Conservation (phyloP, 1,140 invertebrate species). For the Microplitis mediator region DNA sequence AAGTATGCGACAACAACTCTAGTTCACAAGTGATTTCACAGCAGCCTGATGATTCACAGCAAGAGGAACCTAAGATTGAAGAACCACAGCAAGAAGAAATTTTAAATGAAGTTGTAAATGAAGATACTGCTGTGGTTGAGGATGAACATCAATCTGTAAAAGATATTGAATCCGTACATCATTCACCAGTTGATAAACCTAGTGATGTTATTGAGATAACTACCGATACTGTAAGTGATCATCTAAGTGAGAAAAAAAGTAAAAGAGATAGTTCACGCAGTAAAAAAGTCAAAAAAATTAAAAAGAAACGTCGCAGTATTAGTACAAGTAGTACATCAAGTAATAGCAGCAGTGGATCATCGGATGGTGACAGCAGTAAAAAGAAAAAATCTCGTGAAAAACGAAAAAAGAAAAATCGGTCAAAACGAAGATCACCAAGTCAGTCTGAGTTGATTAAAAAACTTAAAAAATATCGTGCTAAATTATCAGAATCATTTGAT, state of each 20-base stretch:
- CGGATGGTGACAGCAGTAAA: constrained; percentile 28
- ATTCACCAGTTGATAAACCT: not conserved
- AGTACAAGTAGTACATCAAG: constrained; percentile 23
- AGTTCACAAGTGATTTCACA: not conserved
- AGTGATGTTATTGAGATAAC: not conserved
- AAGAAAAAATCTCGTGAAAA: constrained; percentile 35
- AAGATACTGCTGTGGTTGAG: not conserved
- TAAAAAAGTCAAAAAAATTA: constrained; percentile 25
- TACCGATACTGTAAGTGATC: constrained; percentile 1
- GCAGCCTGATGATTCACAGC: not conserved
- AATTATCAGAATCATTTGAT: constrained; percentile 47
- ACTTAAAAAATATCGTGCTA: constrained; percentile 30
- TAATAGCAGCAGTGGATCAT: constrained; percentile 17
- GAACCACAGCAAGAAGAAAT: constrained; percentile 19
- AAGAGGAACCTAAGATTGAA: not conserved
- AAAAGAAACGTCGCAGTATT: constrained; percentile 10
- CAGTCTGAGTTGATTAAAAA: constrained; percentile 26
- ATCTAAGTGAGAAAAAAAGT: constrained; percentile 15
- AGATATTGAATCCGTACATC: not conserved
- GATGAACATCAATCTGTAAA: not conserved
- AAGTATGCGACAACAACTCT: too few species aligned
- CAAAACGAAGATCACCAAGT: constrained; percentile 23
- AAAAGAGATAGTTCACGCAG: constrained; percentile 32
- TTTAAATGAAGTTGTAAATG: not conserved
- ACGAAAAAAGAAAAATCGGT: constrained; percentile 34